These are phyloP conservation scores for Campopleginae sp. DNA, from an alignment of 2,888 invertebrate species.

Conservation along the genomic window DNA sequence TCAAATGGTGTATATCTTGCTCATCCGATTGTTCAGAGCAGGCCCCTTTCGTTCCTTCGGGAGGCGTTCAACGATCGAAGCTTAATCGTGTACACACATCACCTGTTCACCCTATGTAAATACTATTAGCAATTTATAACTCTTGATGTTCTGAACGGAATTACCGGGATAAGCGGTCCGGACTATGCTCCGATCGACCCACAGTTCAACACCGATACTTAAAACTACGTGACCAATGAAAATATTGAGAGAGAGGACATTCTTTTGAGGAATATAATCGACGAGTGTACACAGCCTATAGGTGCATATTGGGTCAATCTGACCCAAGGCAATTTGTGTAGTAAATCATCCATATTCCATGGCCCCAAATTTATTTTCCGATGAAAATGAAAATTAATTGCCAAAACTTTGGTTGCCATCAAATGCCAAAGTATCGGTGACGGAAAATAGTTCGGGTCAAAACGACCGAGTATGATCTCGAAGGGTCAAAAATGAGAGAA, in stretches of 20 bases:
- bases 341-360: too few relatives aligned
- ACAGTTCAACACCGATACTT: slow-evolving; percentile 24
- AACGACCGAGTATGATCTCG: too few relatives aligned
- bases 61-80: slow-evolving; percentile 34
- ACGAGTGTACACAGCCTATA: too few relatives aligned
- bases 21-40: slow-evolving; percentile 36
- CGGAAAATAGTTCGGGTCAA: too few relatives aligned
- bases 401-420: too few relatives aligned
- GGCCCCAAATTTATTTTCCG: too few relatives aligned
- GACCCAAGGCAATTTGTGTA: too few relatives aligned
- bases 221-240: slow-evolving; percentile 2
- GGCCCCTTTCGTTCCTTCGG: slow-evolving; percentile 22
- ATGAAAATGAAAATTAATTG: too few relatives aligned
- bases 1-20: slow-evolving; percentile 39
- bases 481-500: too few relatives aligned
- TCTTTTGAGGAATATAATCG: too few relatives aligned
- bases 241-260: neutral
- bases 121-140: slow-evolving; percentile 43
- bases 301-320: too few relatives aligned
- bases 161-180: slow-evolving; percentile 36
- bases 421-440: too few relatives aligned
- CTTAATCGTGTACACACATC: slow-evolving; percentile 48
- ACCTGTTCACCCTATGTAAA: slow-evolving; percentile 42
- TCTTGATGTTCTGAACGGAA: slow-evolving; percentile 28
- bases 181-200: slow-evolving; percentile 1